A percentile compares a stretch with the other conserved stretches of the same genome.
phyloP scores from a whole-genome alignment of 2,797 vertebrate species.

The Esox masquinongy region DNA sequence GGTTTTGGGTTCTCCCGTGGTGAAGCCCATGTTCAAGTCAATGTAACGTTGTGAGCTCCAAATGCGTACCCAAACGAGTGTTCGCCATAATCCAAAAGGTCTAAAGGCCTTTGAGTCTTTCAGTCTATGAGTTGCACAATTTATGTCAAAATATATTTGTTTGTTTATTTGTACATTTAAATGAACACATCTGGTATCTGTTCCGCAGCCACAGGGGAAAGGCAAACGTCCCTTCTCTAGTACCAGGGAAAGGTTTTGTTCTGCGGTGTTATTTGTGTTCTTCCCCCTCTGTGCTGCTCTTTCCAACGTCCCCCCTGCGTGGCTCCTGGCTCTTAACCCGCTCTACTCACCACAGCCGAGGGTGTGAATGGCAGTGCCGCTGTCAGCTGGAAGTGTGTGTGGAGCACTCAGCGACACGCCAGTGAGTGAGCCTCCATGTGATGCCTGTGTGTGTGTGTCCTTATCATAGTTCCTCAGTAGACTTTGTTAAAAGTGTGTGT shows the following conservation, averaged over 20 bases:
- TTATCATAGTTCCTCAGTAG: neutral
- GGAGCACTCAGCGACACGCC: slow-evolving; percentile 18
- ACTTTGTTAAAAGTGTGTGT: slow-evolving; percentile 14
- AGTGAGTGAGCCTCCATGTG: slow-evolving; percentile 39
- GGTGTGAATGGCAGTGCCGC: slow-evolving; percentile 46
- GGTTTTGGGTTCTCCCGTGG: neutral
- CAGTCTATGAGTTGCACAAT: too few species aligned
- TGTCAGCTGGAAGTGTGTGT: slow-evolving; percentile 29
- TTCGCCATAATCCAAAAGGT: too few species aligned
- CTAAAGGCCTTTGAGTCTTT: too few species aligned
- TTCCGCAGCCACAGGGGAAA: neutral
- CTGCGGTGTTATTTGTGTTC: slow-evolving; percentile 26
- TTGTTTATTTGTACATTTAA: neutral
- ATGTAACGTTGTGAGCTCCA: too few species aligned
- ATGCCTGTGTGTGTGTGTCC: slow-evolving; percentile 34
- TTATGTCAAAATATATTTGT: too few species aligned
- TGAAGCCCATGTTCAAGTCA: too few species aligned
- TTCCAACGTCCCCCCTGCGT: slow-evolving; percentile 51
- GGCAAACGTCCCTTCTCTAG: neutral
- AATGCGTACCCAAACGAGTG: too few species aligned
- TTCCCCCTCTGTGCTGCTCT: slow-evolving; percentile 43
- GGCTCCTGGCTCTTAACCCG: slow-evolving; percentile 40
- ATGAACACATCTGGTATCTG: neutral
- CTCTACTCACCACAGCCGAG: slow-evolving; percentile 28
- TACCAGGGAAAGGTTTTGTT: slow-evolving; percentile 50